phyloP scores from a whole-genome alignment of 1,140 invertebrate genomes.

The Branchinecta lynchi region DNA sequence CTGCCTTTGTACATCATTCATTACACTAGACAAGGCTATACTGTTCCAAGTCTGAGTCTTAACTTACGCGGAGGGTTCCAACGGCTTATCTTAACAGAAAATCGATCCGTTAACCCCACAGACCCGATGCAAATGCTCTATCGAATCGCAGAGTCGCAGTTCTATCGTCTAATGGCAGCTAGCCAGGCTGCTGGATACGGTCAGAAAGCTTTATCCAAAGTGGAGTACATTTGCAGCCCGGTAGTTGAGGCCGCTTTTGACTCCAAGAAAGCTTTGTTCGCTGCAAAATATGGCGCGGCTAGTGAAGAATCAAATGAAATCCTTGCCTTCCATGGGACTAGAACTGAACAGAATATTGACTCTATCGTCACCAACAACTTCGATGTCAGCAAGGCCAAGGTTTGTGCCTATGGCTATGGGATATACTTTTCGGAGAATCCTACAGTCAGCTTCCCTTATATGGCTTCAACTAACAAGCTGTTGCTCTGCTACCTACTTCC shows the following conservation, averaged over 20 bases:
- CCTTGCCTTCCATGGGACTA: conserved; percentile 16
- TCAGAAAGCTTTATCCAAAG: not conserved
- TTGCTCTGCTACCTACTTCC: conserved; percentile 16
- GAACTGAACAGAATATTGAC: conserved; percentile 17
- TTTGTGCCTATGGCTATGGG: conserved; percentile 16
- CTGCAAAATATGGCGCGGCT: not conserved
- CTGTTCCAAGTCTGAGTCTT: not conserved
- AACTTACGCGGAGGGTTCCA: not conserved
- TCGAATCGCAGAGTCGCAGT: conserved; percentile 16
- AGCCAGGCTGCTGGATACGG: not conserved
- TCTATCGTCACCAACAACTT: conserved; percentile 15
- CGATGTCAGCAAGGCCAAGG: not conserved
- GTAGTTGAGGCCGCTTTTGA: not conserved
- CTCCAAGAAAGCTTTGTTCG: not conserved
- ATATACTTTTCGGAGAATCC: conserved; percentile 18
- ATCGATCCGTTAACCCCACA: conserved; percentile 11
- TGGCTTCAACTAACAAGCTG: conserved; percentile 6
- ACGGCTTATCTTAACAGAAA: not conserved
- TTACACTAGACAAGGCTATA: not conserved
- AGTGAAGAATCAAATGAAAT: not conserved
- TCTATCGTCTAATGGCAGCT: not conserved
- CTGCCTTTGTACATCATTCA: conserved; percentile 15
- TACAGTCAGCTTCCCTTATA: conserved; percentile 12
- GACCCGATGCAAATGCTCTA: conserved; percentile 8
- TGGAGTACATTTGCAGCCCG: not conserved